Percentiles rank a stretch among this genome's conserved stretches.
These are phyloP conservation scores for Allophyes oxyacanthae DNA, from an alignment of 2,888 invertebrate genomes.

Conservation along the genomic window DNA sequence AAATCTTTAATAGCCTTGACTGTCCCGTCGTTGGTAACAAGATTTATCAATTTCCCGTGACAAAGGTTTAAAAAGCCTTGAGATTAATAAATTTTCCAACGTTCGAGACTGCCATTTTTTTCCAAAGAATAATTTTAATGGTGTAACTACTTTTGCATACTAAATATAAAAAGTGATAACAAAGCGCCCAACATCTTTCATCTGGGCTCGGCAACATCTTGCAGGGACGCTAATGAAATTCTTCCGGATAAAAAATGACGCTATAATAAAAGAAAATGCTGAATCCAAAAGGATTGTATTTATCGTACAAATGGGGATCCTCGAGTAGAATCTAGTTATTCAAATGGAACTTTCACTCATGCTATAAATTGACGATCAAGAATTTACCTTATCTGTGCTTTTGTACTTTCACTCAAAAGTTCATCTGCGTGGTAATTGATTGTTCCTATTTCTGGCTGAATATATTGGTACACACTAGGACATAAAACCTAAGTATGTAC, in stretches of 20 bases:
- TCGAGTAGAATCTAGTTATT: constrained; percentile 9
- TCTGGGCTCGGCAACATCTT: constrained; percentile 54
- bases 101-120: constrained; percentile 18
- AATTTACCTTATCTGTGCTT: too few relatives aligned
- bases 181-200: constrained; percentile 44
- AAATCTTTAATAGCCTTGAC: constrained; percentile 17
- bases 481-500: too few relatives aligned
- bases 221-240: constrained; percentile 62
- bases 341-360: neutral
- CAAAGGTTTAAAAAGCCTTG: constrained; percentile 39
- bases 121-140: constrained; percentile 30
- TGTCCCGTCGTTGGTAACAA: constrained; percentile 21
- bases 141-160: constrained; percentile 39
- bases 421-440: too few relatives aligned
- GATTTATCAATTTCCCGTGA: constrained; percentile 35
- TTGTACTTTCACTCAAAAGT: too few relatives aligned
- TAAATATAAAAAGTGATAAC: constrained; percentile 41
- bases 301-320: constrained; percentile 35
- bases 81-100: constrained; percentile 28
- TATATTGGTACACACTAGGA: too few relatives aligned
- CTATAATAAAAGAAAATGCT: constrained; percentile 27
- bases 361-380: neutral
- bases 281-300: constrained; percentile 39
- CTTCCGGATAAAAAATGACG: constrained; percentile 56
- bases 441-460: too few relatives aligned